Evolutionary conservation across 2,888 invertebrate species (phyloP), one percentile per base, ranked within the genome.

Genomic region (Gonocerus acuteangulatus): DNA sequence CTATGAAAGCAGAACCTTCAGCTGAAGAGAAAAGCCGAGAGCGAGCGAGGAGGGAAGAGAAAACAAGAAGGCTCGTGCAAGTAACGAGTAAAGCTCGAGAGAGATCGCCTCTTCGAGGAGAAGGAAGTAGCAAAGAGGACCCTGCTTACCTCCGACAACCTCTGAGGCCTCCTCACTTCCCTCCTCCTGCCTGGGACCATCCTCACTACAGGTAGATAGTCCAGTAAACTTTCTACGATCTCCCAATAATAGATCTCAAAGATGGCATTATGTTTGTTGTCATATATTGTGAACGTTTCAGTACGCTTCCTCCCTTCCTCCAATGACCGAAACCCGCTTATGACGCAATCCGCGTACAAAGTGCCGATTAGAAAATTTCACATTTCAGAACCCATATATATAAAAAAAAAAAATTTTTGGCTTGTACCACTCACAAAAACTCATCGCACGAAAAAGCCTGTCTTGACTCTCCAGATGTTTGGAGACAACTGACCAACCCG

Each of bases 51-150:
- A 70, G 74, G 9, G 75, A 77, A 68, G 75, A 76, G 58, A 76
- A 77, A 34, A 72, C 51, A 76, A 60, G 76, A 74, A 65, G 77
- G 75, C 67, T 73, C 76, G 57, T 44, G 2, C 61, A 61, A 44
- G 48, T 44, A 2, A 48, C 61, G 18, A 27, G 23, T 22, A 47
- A 49, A 49, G 69, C 71, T 65, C 72, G 85, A 2, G 85, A 85
- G 66, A 79, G 90, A 54, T 89, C 89, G 4, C 90, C 90, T 2
- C 75, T 89, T 58, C 79, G 89, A 23, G 88, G 86, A 72, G 87
- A 87, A 6, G 65, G 74, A 76, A 64, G 74, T 76, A 32, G 48
- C 49, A 81, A 82, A 64, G 77, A 77, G 56, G 77, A 77, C 27
- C 60, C 60, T 9, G 48, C 58, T 21, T 64, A 62, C 32, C 60